Evolutionary conservation across 2,888 invertebrate genomes (phyloP).

Genomic region (Dynastes hyllus): DNA sequence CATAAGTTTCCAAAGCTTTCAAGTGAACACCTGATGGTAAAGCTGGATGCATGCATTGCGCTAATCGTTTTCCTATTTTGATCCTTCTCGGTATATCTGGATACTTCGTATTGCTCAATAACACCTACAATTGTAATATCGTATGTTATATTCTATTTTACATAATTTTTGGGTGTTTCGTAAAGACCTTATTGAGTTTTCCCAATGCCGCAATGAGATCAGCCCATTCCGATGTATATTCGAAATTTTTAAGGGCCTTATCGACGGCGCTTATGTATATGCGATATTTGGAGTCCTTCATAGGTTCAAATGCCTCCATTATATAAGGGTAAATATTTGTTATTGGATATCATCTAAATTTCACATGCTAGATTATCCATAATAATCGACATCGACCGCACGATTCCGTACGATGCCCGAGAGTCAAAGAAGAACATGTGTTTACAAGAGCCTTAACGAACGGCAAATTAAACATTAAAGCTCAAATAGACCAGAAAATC

Average conservation of each 20-base stretch:
- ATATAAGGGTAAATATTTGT: conserved; percentile 31
- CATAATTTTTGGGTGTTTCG: neutral
- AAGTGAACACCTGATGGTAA: conserved; percentile 93
- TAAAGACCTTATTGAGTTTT: conserved; percentile 87
- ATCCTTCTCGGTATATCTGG: conserved; percentile 90
- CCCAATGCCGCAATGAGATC: conserved; percentile 92
- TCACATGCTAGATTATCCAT: conserved; percentile 25
- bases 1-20: conserved; percentile 93
- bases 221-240: conserved; percentile 96
- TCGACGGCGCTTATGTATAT: conserved; percentile 88
- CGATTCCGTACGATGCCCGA: neutral
- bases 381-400: neutral
- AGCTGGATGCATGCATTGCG: conserved; percentile 95
- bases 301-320: conserved; percentile 85
- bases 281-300: conserved; percentile 88
- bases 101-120: conserved; percentile 86
- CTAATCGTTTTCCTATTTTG: conserved; percentile 90
- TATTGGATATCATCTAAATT: conserved; percentile 33
- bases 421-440: conserved; percentile 7
- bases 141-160: neutral
- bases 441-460: conserved; percentile 11
- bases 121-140: conserved; percentile 74
- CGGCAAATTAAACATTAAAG: conserved; percentile 21
- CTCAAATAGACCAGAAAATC: conserved; percentile 26
- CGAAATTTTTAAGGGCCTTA: conserved; percentile 91